Evolutionary conservation across 2,797 vertebrate species (phyloP).

Genomic region (Paratrypauchen microcephalus): DNA sequence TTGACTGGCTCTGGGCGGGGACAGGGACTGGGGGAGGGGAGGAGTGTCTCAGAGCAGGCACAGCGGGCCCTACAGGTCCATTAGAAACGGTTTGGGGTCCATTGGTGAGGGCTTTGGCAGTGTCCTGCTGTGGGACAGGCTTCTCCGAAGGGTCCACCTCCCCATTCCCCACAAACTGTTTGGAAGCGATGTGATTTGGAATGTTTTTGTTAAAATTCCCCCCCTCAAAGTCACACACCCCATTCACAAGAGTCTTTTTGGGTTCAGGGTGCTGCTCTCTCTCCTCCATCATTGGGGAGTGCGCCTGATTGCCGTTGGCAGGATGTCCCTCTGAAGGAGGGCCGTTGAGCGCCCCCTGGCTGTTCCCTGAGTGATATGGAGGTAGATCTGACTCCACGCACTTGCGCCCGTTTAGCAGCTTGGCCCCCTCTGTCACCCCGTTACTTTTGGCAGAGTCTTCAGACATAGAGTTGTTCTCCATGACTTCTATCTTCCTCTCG

Average conservation of each 20-base stretch:
- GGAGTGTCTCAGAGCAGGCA: slow-evolving; percentile 82
- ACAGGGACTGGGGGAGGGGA: slow-evolving; percentile 78
- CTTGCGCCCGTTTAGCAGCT: slow-evolving; percentile 97
- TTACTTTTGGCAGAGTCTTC: slow-evolving; percentile 88
- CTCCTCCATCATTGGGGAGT: slow-evolving; percentile 59
- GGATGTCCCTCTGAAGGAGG: slow-evolving; percentile 85
- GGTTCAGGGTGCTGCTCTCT: slow-evolving; percentile 79
- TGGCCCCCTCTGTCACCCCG: slow-evolving; percentile 88
- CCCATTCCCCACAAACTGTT: slow-evolving; percentile 95
- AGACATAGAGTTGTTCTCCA: slow-evolving; percentile 96
- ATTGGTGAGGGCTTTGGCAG: slow-evolving; percentile 98
- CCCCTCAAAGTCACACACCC: slow-evolving; percentile 96
- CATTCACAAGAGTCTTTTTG: slow-evolving; percentile 94
- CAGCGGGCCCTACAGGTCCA: slow-evolving; percentile 88
- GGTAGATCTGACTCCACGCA: slow-evolving; percentile 96
- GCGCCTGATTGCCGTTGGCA: slow-evolving; percentile 81
- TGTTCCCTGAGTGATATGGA: slow-evolving; percentile 99
- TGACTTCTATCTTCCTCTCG: slow-evolving; percentile 97
- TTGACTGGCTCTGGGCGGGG: slow-evolving; percentile 81
- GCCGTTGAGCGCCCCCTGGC: slow-evolving; percentile 91
- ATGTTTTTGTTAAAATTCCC: slow-evolving; percentile 97
- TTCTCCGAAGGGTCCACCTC: slow-evolving; percentile 88
- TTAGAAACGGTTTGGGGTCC: slow-evolving; percentile 92
- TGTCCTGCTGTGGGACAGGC: slow-evolving; percentile 88
- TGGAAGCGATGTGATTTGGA: slow-evolving; percentile 99